Percentiles rank a stretch among this genome's conserved stretches.
Evolutionary conservation across 1,140 invertebrate species (phyloP).

Genomic region (Eurytemora carolleeae): DNA sequence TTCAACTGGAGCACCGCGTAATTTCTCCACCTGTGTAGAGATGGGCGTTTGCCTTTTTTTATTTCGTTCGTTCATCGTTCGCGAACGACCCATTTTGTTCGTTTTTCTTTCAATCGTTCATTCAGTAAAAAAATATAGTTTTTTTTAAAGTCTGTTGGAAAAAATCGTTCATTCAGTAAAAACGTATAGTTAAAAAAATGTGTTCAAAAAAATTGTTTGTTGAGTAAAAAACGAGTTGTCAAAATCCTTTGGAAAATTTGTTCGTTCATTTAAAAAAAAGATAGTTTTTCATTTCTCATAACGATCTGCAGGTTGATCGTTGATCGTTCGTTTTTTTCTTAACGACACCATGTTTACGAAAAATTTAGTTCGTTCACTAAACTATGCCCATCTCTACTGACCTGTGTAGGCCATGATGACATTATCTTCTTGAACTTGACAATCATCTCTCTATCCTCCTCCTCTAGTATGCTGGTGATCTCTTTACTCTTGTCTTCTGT

Average conservation of each 20-base stretch:
- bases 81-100: neutral
- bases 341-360: too few relatives aligned
- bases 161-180: neutral
- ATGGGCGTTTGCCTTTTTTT: neutral
- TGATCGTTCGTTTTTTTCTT: too few relatives aligned
- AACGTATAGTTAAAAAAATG: neutral
- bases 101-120: neutral
- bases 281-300: too few relatives aligned
- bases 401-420: neutral
- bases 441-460: neutral
- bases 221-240: too few relatives aligned
- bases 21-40: neutral
- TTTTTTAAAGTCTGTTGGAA: neutral
- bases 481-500: neutral
- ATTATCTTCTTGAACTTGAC: neutral
- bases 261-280: neutral
- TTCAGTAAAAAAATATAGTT: neutral
- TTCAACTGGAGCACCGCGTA: neutral
- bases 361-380: neutral
- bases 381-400: neutral
- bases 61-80: neutral
- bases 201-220: neutral
- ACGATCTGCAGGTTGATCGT: too few relatives aligned
- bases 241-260: too few relatives aligned
- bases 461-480: neutral